phyloP scores from a whole-genome alignment of 2,113 vertebrate genomes.

The Gymnogyps californianus region DNA sequence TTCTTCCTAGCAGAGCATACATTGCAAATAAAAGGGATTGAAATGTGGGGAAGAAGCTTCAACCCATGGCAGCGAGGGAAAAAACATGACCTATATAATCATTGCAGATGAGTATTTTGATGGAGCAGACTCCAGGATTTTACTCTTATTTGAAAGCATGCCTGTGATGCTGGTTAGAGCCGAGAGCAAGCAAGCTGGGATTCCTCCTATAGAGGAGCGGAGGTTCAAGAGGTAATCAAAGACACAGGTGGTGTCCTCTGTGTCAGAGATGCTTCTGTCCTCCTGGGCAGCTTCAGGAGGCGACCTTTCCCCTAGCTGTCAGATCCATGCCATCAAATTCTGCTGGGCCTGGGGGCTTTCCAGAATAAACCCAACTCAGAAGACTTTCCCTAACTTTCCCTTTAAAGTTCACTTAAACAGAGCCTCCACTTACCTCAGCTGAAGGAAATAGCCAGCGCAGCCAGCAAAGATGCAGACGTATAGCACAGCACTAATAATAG shows the following conservation, averaged over 20 bases:
- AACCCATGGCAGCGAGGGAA: background rate
- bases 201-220: background rate
- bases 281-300: background rate
- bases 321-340: constrained; percentile 8
- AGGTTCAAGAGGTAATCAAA: background rate
- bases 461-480: background rate
- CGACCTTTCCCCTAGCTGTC: constrained; percentile 44
- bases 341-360: background rate
- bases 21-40: background rate
- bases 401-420: background rate
- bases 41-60: background rate
- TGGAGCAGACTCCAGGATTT: background rate
- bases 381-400: background rate
- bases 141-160: background rate
- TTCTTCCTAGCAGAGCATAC: background rate
- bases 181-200: background rate
- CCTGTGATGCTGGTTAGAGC: background rate
- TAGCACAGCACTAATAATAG: background rate
- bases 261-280: background rate
- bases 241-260: constrained; percentile 10
- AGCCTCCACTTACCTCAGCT: background rate
- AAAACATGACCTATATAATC: background rate
- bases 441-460: background rate
- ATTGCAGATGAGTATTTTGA: background rate
- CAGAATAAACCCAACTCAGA: background rate